Conservation (phyloP, 2,113 vertebrate genomes). For the Megaptera novaeangliae region DNA sequence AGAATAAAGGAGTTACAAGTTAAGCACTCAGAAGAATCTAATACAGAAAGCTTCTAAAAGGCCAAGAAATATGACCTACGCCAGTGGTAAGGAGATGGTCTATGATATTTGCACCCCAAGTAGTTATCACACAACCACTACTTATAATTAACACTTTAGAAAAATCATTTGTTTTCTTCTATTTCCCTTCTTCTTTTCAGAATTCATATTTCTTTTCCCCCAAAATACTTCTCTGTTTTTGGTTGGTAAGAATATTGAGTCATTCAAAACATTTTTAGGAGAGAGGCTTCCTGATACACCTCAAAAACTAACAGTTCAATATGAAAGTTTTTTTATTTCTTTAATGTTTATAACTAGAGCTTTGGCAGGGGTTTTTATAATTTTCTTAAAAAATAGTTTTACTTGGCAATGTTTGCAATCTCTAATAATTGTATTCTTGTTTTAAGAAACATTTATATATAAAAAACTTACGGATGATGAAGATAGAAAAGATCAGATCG, state of each 20-base stretch:
- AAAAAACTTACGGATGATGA: neutral
- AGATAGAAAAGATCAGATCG: neutral
- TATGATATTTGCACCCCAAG: neutral
- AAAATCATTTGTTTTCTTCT: neutral
- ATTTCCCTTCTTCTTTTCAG: neutral
- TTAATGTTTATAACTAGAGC: neutral
- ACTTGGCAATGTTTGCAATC: neutral
- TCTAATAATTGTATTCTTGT: constrained; percentile 22
- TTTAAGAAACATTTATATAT: neutral
- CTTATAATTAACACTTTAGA: neutral
- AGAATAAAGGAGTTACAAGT: neutral
- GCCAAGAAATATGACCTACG: neutral
- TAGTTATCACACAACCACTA: neutral
- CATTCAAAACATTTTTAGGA: neutral
- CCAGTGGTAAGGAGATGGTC: neutral
- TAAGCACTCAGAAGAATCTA: neutral
- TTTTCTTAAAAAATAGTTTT: constrained; percentile 10
- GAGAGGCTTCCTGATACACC: neutral
- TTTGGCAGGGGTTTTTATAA: neutral
- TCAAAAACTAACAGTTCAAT: neutral
- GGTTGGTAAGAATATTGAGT: neutral
- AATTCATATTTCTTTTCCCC: neutral
- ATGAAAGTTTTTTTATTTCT: neutral
- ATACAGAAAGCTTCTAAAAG: neutral
- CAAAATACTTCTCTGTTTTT: neutral